A percentile compares a stretch with the other conserved stretches of the same genome.
Evolutionary conservation across 2,797 vertebrate species (phyloP).

Genomic region (Chaunax sp.): DNA sequence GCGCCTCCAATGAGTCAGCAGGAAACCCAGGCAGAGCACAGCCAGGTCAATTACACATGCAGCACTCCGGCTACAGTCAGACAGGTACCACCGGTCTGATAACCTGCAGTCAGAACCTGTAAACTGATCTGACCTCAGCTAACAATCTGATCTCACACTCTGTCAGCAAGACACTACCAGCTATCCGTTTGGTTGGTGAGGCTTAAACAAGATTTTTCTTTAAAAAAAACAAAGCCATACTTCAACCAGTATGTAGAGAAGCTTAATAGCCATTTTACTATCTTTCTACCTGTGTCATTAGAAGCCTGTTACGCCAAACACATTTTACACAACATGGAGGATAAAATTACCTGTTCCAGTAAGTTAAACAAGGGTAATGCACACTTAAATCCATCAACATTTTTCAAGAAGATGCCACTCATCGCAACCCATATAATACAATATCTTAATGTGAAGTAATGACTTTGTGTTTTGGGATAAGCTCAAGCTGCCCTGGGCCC

Average conservation of each 20-base stretch:
- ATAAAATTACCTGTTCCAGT: conserved; percentile 1
- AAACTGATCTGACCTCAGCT: conserved; percentile 41
- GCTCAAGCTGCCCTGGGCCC: conserved; percentile 38
- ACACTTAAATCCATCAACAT: conserved; percentile 1
- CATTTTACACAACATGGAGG: conserved; percentile 5
- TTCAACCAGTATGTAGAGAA: background rate
- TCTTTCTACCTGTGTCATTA: background rate
- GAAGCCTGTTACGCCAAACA: conserved; percentile 2
- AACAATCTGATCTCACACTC: conserved; percentile 44
- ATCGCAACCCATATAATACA: background rate
- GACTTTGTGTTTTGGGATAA: conserved; percentile 28
- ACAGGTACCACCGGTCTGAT: conserved; percentile 41
- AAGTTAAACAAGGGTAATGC: background rate
- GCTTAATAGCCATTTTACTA: background rate
- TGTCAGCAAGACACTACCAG: conserved; percentile 18
- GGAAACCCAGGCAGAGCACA: conserved; percentile 35
- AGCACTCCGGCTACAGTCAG: conserved; percentile 19
- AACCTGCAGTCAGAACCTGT: conserved; percentile 48
- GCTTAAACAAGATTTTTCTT: conserved; percentile 23
- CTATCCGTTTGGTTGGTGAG: conserved; percentile 36
- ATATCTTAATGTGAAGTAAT: conserved; percentile 9
- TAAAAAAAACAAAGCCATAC: conserved; percentile 18
- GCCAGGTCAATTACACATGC: conserved; percentile 62
- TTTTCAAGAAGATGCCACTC: background rate
- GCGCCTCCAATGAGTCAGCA: conserved; percentile 68